Evolutionary conservation across 2,113 vertebrate species (phyloP).

Genomic region (Proterorhinus semilunaris): DNA sequence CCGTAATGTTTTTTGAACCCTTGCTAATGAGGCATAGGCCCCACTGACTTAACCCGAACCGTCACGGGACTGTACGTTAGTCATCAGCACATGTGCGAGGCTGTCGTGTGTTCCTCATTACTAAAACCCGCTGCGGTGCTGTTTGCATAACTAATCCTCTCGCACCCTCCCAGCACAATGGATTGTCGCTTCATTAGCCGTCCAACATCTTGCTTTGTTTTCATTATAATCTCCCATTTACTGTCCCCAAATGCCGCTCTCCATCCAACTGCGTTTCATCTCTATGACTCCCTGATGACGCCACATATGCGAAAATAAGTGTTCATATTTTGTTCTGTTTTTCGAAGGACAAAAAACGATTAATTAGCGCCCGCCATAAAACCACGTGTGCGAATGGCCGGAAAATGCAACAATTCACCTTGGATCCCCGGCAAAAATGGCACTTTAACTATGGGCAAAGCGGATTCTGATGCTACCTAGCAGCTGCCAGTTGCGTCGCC

Average conservation of each 20-base stretch:
- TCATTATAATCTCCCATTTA: conserved; percentile 30
- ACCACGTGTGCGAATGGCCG: not conserved
- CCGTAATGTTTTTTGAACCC: not conserved
- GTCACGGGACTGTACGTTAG: not conserved
- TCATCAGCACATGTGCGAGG: conserved; percentile 1
- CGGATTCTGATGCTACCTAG: not conserved
- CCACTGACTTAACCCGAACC: too few relatives aligned
- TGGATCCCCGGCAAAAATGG: conserved; percentile 5
- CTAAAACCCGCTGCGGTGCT: conserved; percentile 11
- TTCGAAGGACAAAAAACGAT: conserved; percentile 19
- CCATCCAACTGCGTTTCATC: conserved; percentile 9
- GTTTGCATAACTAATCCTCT: conserved; percentile 41
- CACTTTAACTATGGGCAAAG: conserved; percentile 4
- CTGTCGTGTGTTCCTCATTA: conserved; percentile 4
- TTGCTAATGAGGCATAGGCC: too few relatives aligned
- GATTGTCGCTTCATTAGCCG: conserved; percentile 36
- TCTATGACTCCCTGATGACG: conserved; percentile 19
- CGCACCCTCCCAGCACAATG: conserved; percentile 10
- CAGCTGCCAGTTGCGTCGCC: conserved; percentile 23
- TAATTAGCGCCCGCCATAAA: conserved; percentile 26
- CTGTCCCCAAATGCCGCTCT: conserved; percentile 13
- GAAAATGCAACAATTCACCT: conserved; percentile 10
- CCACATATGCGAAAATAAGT: conserved; percentile 12
- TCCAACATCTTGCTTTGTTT: conserved; percentile 27
- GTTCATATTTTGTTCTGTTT: conserved; percentile 6